Base-by-base conservation (phyloP, 2,888 invertebrate genomes). In the Tipula lateralis region DNA sequence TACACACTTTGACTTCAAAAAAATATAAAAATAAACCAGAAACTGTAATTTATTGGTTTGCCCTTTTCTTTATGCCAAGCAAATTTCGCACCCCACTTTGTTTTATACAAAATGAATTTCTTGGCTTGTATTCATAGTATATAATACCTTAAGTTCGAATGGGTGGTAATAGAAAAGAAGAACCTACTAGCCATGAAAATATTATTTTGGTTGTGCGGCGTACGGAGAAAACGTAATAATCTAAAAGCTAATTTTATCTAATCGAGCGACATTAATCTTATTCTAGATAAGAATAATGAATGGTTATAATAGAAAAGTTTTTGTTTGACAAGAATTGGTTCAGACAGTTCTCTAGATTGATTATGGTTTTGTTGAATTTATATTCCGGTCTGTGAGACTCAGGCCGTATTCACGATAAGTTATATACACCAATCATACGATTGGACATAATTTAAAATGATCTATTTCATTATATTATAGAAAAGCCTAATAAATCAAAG, bases 21-120 rank as follows among this genome's bases (percentile, higher is more conserved):
- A 24, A 66, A 24, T 66, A 66, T n/a, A 66, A 66, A 50, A 66
- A 66, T 66, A 24, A 66, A 66, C 66, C 66, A 66, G 66, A 66
- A 66, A 66, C 66, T 66, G 66, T 66, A 66, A 66, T 66, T 66
- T 66, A 66, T 66, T 66, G 66, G 66, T 66, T 66, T 66, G 66
- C 66, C 66, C 24, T 66, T 66, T 66, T 66, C 19, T 19, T 66
- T 66, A 6, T 66, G 9, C 66, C 3, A 66, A 1, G 19, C 66
- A 66, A 66, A 66, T 24, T 9, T 66, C 24, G 66, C 44, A 44
- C 44, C 44, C 44, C 24, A 24, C 19, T 66, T 66, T 19, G 7
- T 39, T 6, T 24, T 66, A 44, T 3, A 16, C 16, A 66, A 7
- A 24, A 24, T 66, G 44, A 16, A 44, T 36, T 1, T n/a, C 16